Evolutionary conservation across 2,888 invertebrate genomes (phyloP).

Genomic region (Eustalomyia histrio): DNA sequence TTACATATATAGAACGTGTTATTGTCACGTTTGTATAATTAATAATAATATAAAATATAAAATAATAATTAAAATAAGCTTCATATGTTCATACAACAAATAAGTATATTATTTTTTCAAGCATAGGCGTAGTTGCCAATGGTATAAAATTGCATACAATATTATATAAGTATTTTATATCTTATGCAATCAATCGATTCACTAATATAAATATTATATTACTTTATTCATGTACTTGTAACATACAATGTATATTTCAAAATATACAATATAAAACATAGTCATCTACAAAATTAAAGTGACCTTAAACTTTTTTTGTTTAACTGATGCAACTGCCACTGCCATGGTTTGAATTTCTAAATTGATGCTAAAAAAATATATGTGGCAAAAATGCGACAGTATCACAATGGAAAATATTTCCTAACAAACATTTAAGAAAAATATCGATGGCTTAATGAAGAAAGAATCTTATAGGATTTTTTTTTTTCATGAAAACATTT

Average conservation of each 20-base stretch:
- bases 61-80: constrained; percentile 21
- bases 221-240: too few relatives aligned
- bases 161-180: not conserved
- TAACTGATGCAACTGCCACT: not conserved
- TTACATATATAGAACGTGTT: constrained; percentile 52
- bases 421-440: too few relatives aligned
- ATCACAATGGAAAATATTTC: not conserved
- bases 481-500: too few relatives aligned
- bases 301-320: not conserved
- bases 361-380: not conserved
- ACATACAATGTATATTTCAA: too few relatives aligned
- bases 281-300: not conserved
- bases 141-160: not conserved
- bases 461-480: too few relatives aligned
- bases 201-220: not conserved
- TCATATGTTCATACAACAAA: not conserved
- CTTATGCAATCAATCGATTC: not conserved
- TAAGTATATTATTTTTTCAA: not conserved
- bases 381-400: not conserved
- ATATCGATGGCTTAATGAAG: too few relatives aligned
- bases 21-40: constrained; percentile 59
- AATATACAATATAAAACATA: not conserved
- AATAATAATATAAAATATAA: constrained; percentile 40
- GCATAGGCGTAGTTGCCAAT: constrained; percentile 13
- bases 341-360: not conserved